Evolutionary conservation across 1,140 invertebrate species (phyloP), one percentile per base, ranked within the genome.

Genomic region (Ridgeia piscesae): DNA sequence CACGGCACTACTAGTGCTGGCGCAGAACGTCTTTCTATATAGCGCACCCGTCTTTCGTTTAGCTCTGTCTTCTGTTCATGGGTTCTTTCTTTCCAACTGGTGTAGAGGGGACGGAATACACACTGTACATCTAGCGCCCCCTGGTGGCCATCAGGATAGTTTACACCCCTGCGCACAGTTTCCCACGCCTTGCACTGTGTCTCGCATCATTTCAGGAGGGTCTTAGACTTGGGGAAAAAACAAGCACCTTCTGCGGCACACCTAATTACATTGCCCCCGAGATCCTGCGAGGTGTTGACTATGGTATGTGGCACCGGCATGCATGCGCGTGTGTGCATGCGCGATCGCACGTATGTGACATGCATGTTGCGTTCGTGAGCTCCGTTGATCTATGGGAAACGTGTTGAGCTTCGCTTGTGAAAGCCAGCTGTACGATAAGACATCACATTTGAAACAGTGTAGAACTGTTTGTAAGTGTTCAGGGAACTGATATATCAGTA

Each of bases 261-360:
- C 99, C 99, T 17, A 99, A 99, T 96, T 99, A 99, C 95, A 99
- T 99, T 93, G 99, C 99, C 21, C 99, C 99, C 0, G 99, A 99
- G 96, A 99, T 99, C 93, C 58, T 94, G n/a, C 97, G 98, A 91
- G 98, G 98, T 48, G 98, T 99, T 96, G 98, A 99, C 95, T 99
- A 99, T 96, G 98, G 98, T 93, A 91, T 42, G 58, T 77, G 58
- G 58, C 58, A 21, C 11, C 27, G 27, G 58, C 4, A 77, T 21
- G 58, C 58, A 77, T 77, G 58, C 27, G 58, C 2, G 58, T 77
- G 58, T 17, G 58, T 77, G 58, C 58, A 77, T 77, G 58, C 58
- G 27, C 58, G 58, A 77, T 27, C 27, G 58, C 58, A 77, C 4
- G 17, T 77, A 77, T 77, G 58, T 77, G 58, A 77, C 58, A 17